Base-by-base conservation (phyloP, 2,113 vertebrate genomes). In the Crotalus helleri region DNA sequence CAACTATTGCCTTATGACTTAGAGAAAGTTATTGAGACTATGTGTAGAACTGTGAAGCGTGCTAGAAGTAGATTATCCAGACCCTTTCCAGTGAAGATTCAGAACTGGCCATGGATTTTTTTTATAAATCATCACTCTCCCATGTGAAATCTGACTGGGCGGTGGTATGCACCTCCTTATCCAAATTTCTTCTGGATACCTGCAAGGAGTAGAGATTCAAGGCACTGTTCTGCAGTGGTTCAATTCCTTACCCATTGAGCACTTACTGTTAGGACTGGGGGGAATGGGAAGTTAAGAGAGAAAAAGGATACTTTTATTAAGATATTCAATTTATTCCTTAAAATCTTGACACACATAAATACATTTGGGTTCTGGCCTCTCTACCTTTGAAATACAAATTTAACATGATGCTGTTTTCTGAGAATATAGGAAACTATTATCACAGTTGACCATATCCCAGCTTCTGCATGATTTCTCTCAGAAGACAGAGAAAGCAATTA, bases 401-500 rank as follows among this genome's bases (percentile, higher is more conserved):
- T 46, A 64, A 46, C 17, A 90, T 90, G 26, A 74, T 90, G 46
- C 61, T 33, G 1, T 89, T 89, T 89, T 23, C 4, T 46, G 23
- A 39, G 33, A 21, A 33, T 54, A 21, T 19, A 54, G 15, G 6
- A 57, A 33, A 39, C 21, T 54, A 9, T 55, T 39, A 55, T 19
- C 29, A 33, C 26, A 87, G 12, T 15, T 87, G 49, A 26, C 12
- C 46, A 29, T 81, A 39, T 81, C 69, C 5, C 46, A 53, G 21
- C 86, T 87, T 87, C 86, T 13, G 13, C 11, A 87, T 26, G 46
- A 87, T 33, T 88, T 88, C 4, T 55, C 12, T 54, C n/a, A 57
- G 33, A 59, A 69, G 54, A 5, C 44, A 54, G 15, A 74, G 26
- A 58, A 88, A 88, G 44, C 92, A 94, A 95, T 94, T 95, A 54